Evolutionary conservation across 2,797 vertebrate genomes (phyloP).

Genomic region (Sternotherus odoratus): DNA sequence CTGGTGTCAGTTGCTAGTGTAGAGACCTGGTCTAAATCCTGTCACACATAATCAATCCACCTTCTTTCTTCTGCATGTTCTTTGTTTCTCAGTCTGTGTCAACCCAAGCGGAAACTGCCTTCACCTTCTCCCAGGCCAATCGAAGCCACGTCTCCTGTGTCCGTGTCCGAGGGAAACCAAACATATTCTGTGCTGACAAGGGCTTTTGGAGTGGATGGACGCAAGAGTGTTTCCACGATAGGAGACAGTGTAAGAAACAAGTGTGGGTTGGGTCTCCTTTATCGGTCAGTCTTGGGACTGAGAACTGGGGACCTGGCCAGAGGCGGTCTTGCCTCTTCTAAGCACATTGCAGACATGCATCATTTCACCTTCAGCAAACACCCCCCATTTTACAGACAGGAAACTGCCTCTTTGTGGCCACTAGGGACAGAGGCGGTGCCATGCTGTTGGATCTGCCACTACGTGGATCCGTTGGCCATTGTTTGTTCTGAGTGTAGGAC

Average conservation of each 20-base stretch:
- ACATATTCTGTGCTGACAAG: constrained; percentile 77
- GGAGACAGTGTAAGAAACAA: neutral
- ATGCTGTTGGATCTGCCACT: neutral
- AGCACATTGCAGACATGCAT: neutral
- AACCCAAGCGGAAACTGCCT: constrained; percentile 58
- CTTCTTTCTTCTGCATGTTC: neutral
- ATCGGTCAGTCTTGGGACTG: neutral
- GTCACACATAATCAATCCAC: neutral
- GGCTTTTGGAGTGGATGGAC: constrained; percentile 86
- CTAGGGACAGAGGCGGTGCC: neutral
- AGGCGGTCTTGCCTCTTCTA: neutral
- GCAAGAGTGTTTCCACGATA: constrained; percentile 78
- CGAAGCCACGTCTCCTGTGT: constrained; percentile 60
- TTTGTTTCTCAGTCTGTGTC: constrained; percentile 69
- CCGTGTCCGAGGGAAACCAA: constrained; percentile 78
- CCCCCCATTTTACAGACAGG: neutral
- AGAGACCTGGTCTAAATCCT: neutral
- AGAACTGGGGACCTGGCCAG: rapidly evolving
- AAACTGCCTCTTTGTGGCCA: neutral
- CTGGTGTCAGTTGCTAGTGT: neutral
- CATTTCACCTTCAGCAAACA: neutral
- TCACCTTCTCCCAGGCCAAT: constrained; percentile 52
- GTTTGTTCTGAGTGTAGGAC: neutral
- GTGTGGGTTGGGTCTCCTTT: rapidly evolving
- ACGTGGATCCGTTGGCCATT: neutral